Conservation (phyloP, 2,797 vertebrate genomes). For the Protonibea diacanthus region DNA sequence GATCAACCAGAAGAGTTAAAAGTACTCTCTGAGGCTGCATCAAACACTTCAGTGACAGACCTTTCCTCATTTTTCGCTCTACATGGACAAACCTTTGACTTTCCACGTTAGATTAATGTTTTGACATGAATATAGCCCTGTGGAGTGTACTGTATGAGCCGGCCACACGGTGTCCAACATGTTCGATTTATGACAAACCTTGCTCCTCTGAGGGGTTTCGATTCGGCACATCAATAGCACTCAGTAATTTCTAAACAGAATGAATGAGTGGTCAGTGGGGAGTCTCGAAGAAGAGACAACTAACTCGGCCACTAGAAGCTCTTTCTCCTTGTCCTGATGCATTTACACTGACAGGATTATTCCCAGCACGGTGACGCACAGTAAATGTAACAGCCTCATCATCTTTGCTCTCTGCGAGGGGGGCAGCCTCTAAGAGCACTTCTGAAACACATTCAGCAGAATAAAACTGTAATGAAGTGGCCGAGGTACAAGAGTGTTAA, state of each 20-base stretch:
- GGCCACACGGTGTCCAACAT: conserved; percentile 48
- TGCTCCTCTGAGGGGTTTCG: conserved; percentile 50
- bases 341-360: conserved; percentile 59
- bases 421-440: conserved; percentile 40
- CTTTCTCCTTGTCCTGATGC: conserved; percentile 21
- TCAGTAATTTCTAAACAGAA: conserved; percentile 71
- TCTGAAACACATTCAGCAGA: conserved; percentile 24
- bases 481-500: conserved; percentile 20
- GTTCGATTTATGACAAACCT: conserved; percentile 66
- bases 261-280: conserved; percentile 65
- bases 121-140: conserved; percentile 52
- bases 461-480: conserved; percentile 50
- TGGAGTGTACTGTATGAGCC: conserved; percentile 48
- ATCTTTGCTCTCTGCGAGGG: conserved; percentile 26
- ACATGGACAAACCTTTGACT: conserved; percentile 44
- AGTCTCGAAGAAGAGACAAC: conserved; percentile 44
- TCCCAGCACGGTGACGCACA: conserved; percentile 33
- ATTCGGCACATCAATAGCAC: conserved; percentile 70
- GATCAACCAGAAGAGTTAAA: conserved; percentile 49
- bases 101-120: conserved; percentile 49
- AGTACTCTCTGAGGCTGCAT: conserved; percentile 42
- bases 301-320: conserved; percentile 23
- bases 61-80: conserved; percentile 16
- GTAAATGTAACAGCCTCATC: conserved; percentile 25
- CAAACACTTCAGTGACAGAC: conserved; percentile 43